Conservation (phyloP, 2,797 vertebrate species). For the Spinus pinus region DNA sequence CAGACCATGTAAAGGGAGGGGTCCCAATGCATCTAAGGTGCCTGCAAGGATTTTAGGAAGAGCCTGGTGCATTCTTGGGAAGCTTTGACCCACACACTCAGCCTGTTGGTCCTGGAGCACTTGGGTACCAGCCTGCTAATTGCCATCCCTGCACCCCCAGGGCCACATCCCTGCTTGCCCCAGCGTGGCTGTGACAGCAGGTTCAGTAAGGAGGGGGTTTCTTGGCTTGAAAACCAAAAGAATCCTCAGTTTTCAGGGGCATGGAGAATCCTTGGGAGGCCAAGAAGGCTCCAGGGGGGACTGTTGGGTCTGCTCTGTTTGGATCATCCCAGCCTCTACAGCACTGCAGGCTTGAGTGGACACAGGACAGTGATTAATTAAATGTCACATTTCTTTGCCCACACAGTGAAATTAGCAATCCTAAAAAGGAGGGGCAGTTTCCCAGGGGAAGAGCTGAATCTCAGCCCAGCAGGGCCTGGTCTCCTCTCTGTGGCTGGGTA, state of each 20-base stretch:
- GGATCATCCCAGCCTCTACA: background rate
- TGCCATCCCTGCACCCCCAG: background rate
- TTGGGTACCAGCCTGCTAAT: accelerated
- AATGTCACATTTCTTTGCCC: background rate
- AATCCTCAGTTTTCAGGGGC: background rate
- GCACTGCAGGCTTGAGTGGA: background rate
- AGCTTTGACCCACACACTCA: accelerated
- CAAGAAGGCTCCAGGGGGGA: accelerated
- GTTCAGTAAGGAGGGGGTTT: background rate
- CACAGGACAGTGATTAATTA: background rate
- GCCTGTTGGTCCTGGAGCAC: accelerated
- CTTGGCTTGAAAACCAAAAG: background rate
- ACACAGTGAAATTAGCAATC: background rate
- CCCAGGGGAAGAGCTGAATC: background rate
- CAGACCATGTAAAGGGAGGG: accelerated
- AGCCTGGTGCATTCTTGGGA: background rate
- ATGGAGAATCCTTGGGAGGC: background rate
- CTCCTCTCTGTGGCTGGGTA: background rate
- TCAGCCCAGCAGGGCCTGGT: background rate
- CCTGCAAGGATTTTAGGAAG: background rate
- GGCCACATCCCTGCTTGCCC: background rate
- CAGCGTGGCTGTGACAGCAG: accelerated
- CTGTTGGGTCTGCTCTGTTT: accelerated
- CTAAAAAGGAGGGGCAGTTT: background rate
- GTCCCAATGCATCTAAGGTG: accelerated